Conservation (phyloP, 2,113 vertebrate species). For the Anolis carolinensis region DNA sequence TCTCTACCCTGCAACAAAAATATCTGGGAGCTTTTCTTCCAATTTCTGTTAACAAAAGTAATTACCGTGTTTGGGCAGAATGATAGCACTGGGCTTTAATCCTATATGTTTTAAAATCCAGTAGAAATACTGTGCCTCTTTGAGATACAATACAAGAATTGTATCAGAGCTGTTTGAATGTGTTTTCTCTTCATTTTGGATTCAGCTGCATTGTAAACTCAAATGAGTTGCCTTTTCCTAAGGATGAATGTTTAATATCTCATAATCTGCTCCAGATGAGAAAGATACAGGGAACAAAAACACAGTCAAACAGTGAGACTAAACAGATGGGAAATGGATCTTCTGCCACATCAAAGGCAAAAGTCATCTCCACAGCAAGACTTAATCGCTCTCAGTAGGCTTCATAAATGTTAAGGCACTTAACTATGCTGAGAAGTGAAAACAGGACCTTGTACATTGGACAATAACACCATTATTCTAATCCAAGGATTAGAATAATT, state of each 20-base stretch:
- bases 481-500: conserved; percentile 29
- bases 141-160: background rate
- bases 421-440: conserved; percentile 2
- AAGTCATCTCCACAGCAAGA: background rate
- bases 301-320: background rate
- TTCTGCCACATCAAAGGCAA: conserved; percentile 24
- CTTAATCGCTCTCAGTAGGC: background rate
- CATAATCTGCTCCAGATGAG: background rate
- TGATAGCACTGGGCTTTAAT: too few relatives aligned
- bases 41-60: too few relatives aligned
- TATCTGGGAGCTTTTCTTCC: too few relatives aligned
- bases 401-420: conserved; percentile 34
- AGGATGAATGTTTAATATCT: conserved; percentile 13
- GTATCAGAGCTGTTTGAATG: background rate
- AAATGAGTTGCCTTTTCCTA: conserved; percentile 2
- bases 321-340: background rate
- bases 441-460: conserved; percentile 22
- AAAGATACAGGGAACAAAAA: background rate
- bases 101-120: too few relatives aligned
- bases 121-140: background rate
- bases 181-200: background rate
- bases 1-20: too few relatives aligned
- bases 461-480: background rate
- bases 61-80: too few relatives aligned
- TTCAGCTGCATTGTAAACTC: background rate